Base-by-base conservation (phyloP, 2,888 invertebrate genomes). In the Aspidiotus rigidus region DNA sequence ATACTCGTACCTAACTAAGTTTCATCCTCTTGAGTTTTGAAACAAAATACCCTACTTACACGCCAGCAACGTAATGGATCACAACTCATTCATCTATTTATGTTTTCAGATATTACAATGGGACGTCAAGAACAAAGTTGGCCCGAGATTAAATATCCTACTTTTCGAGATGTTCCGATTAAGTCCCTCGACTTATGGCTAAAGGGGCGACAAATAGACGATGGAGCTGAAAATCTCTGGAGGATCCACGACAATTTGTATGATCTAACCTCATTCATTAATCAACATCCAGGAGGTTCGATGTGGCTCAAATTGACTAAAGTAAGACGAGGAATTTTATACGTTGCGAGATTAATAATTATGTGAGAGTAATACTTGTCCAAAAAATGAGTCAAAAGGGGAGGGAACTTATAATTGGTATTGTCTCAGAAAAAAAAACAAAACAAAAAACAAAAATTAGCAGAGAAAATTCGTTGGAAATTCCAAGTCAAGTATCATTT, bases 201-300 rank as follows among this genome's bases (percentile, higher is more conserved):
- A 41, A 79, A 81, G 56, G 86, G 85, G 3, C 86, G 87, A 75
- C 80, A 81, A 15, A 76, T 80, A 74, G 85, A 86, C 73, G 89
- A 89, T 73, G 86, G 85, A 5, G 87, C 88, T 0, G 88, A 89
- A 76, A 85, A 84, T n/a, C 77, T 89, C 5, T 91, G 91, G 91
- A 82, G 91, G 73, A 82, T 91, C 17, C 81, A 86, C 73, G 83
- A 90, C 77, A 80, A 81, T 59, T 79, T 97, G 28, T 97, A 96
- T 77, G 92, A 97, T 79, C 82, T 98, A 39, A 85, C 85, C 0
- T 81, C 83, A 17, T 98, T 93, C 77, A 80, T 89, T 7, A 78
- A 84, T 6, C 82, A 80, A 60, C 97, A 97, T 81, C 97, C 96
- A 0, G 93, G 94, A 49, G 92, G 95, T 1, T 75, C 80, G 0